Conservation (phyloP, 2,888 invertebrate genomes). For the Eucera pruinosa region DNA sequence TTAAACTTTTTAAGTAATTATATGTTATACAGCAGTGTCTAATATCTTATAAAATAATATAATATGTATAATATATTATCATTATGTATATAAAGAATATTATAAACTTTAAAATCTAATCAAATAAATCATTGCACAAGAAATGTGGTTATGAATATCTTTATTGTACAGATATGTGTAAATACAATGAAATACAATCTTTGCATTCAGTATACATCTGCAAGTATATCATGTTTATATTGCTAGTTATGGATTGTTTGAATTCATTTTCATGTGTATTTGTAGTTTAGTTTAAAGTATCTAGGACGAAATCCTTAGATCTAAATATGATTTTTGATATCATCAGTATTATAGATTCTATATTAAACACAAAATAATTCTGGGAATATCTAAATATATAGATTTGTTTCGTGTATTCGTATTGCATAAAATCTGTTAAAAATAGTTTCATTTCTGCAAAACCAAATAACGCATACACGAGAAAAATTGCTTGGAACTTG, state of each 20-base stretch:
- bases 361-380: conserved; percentile 60
- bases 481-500: conserved; percentile 58
- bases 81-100: conserved; percentile 10
- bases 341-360: conserved; percentile 50
- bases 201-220: conserved; percentile 62
- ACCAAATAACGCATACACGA: conserved; percentile 51
- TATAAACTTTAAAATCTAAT: conserved; percentile 12
- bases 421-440: conserved; percentile 61
- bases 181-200: conserved; percentile 76
- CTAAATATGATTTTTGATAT: conserved; percentile 35
- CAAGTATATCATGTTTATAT: conserved; percentile 66
- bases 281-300: conserved; percentile 55
- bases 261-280: conserved; percentile 38
- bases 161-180: conserved; percentile 83
- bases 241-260: conserved; percentile 58
- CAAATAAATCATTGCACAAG: conserved; percentile 48
- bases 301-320: conserved; percentile 45
- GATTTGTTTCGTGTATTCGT: conserved; percentile 58
- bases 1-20: neutral
- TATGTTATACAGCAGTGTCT: conserved; percentile 2
- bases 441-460: conserved; percentile 59
- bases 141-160: conserved; percentile 66
- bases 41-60: conserved; percentile 14
- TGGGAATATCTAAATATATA: conserved; percentile 73
- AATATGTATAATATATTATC: conserved; percentile 1